These are phyloP conservation scores for Laupala kohalensis DNA, from an alignment of 1,140 invertebrate species.

Conservation along the genomic window DNA sequence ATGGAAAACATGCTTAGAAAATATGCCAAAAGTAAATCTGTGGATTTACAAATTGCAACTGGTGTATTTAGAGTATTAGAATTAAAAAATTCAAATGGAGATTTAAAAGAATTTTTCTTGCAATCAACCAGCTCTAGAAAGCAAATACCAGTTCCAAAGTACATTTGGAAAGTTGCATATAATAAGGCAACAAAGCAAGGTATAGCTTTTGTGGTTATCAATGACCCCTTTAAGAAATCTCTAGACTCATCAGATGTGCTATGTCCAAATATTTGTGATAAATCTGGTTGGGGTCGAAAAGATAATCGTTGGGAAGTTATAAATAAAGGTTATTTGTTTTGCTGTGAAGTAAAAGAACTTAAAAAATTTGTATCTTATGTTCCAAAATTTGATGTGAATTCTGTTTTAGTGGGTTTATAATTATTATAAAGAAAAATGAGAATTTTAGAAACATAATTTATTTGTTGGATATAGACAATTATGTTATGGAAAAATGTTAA, in stretches of 20 bases:
- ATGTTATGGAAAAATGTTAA: too few relatives aligned
- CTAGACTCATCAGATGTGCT: neutral
- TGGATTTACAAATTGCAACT: neutral
- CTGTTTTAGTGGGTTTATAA: neutral
- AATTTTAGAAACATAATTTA: too few relatives aligned
- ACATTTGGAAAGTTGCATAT: neutral
- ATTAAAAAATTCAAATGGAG: neutral
- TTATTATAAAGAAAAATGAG: too few relatives aligned
- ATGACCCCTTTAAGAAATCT: neutral
- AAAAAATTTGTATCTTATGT: neutral
- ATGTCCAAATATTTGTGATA: neutral
- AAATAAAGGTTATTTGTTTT: neutral
- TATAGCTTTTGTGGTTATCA: neutral
- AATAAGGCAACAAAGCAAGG: neutral
- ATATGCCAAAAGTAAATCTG: neutral
- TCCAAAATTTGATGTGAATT: neutral
- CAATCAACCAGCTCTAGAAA: neutral
- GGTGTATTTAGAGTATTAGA: neutral
- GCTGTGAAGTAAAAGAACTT: neutral
- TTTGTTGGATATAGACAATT: too few relatives aligned
- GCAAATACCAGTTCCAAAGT: neutral
- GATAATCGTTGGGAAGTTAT: neutral
- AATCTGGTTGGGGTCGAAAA: neutral
- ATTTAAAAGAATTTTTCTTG: neutral
- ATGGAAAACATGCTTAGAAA: neutral